These are phyloP conservation scores for Rhimphoctona megacephalus DNA, from an alignment of 2,888 invertebrate genomes.

Conservation along the genomic window DNA sequence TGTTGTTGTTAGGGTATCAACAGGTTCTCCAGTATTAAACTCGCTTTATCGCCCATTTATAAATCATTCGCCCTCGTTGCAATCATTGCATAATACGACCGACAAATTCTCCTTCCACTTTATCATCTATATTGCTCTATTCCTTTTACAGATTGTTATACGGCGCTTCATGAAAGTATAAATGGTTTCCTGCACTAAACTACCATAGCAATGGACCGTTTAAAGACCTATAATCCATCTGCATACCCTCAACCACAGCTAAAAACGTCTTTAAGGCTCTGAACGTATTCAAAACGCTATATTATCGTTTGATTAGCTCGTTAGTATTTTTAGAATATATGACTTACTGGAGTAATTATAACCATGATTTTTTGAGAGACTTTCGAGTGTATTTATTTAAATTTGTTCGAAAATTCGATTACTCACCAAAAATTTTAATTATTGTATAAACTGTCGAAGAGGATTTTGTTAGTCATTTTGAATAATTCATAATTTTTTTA, in stretches of 20 bases:
- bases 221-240: constrained; percentile 13
- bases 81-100: constrained; percentile 44
- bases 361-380: not conserved
- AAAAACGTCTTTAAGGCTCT: not conserved
- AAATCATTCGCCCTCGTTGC: constrained; percentile 38
- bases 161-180: constrained; percentile 31
- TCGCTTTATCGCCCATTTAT: constrained; percentile 58
- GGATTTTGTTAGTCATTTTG: not conserved
- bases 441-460: not conserved
- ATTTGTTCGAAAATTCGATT: not conserved
- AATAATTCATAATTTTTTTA: not conserved
- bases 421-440: not conserved
- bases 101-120: constrained; percentile 47
- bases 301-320: not conserved
- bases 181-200: constrained; percentile 44
- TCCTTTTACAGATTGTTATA: constrained; percentile 37
- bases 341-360: not conserved
- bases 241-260: not conserved
- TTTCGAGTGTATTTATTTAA: not conserved
- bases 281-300: not conserved
- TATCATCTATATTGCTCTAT: constrained; percentile 25
- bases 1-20: constrained; percentile 38
- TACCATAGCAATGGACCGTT: constrained; percentile 9
- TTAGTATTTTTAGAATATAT: not conserved
- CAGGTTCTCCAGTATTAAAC: constrained; percentile 40